phyloP scores from a whole-genome alignment of 2,797 vertebrate genomes.

The Chromis chromis region DNA sequence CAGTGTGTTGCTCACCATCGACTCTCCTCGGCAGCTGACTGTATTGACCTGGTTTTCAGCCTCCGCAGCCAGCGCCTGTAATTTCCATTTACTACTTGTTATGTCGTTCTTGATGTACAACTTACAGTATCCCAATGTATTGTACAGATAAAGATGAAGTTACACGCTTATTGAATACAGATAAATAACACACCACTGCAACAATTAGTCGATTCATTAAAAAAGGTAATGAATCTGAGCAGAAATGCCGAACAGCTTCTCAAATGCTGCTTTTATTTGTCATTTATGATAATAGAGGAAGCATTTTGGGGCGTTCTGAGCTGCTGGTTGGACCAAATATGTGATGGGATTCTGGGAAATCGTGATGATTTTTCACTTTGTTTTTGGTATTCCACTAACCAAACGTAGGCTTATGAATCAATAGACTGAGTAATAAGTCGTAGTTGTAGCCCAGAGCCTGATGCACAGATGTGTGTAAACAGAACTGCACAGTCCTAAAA shows the following conservation, averaged over 20 bases:
- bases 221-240: background rate
- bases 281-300: background rate
- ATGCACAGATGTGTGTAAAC: constrained; percentile 26
- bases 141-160: background rate
- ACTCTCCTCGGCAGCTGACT: background rate
- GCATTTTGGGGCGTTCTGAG: background rate
- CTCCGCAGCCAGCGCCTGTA: background rate
- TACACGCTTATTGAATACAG: background rate
- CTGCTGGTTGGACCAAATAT: background rate
- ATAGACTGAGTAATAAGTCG: too few species aligned
- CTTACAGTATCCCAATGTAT: background rate
- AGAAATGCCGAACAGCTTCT: background rate
- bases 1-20: background rate
- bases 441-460: background rate
- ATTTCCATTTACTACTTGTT: background rate
- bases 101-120: background rate
- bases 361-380: too few species aligned
- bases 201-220: background rate
- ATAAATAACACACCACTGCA: background rate
- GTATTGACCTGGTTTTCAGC: background rate
- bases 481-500: constrained; percentile 21
- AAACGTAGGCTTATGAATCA: too few species aligned
- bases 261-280: background rate
- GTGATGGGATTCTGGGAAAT: too few species aligned
- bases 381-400: too few species aligned